phyloP scores from a whole-genome alignment of 2,113 vertebrate genomes.

The Syrrhaptes paradoxus region DNA sequence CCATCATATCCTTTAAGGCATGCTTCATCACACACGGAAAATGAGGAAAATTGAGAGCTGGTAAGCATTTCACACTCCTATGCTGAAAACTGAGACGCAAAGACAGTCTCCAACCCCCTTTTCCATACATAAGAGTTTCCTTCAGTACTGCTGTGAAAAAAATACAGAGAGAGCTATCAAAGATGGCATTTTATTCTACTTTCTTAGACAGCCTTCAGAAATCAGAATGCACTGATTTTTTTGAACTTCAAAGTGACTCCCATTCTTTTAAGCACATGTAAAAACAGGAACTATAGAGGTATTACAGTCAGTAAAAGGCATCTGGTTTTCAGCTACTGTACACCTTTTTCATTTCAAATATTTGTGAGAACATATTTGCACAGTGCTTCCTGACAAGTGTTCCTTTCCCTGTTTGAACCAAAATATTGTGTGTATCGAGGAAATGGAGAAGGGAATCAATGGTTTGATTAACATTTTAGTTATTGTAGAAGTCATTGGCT shows the following conservation, averaged over 20 bases:
- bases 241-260: neutral
- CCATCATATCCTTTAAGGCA: neutral
- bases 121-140: neutral
- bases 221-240: neutral
- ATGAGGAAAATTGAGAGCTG: neutral
- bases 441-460: neutral
- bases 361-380: neutral
- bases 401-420: neutral
- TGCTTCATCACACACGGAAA: neutral
- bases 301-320: neutral
- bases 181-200: neutral
- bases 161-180: neutral
- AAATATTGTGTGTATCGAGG: neutral
- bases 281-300: neutral
- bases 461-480: conserved; percentile 46
- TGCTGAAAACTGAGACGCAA: neutral
- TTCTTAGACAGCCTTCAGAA: neutral
- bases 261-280: neutral
- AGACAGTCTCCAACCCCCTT: neutral
- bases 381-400: neutral
- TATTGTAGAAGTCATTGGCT: conserved; percentile 18
- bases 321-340: neutral
- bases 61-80: neutral
- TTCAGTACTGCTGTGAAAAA: neutral
- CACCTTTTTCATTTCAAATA: neutral